These are phyloP conservation scores for Cariama cristata DNA, from an alignment of 2,113 vertebrate species.

Conservation along the genomic window DNA sequence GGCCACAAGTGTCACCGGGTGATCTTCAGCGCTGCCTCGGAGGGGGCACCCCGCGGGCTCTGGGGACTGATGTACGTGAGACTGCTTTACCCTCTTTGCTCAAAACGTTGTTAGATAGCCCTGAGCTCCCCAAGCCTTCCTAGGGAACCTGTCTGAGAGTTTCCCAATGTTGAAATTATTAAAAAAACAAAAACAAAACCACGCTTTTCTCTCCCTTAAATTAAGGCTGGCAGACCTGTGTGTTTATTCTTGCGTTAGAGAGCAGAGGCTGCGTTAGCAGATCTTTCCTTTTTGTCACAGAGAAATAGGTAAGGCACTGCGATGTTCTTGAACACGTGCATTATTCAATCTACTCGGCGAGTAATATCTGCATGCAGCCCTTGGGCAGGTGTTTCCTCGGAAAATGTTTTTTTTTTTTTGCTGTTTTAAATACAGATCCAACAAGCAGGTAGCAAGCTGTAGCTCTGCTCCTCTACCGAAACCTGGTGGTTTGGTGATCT, in stretches of 20 bases:
- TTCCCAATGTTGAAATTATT: neutral
- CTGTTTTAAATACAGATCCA: neutral
- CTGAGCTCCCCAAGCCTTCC: neutral
- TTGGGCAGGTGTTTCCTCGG: neutral
- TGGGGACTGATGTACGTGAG: rapidly evolving
- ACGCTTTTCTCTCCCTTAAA: neutral
- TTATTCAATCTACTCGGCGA: neutral
- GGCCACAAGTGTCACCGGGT: neutral
- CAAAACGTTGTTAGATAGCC: too few relatives aligned
- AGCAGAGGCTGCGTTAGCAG: neutral
- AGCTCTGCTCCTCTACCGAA: neutral
- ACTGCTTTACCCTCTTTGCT: rapidly evolving
- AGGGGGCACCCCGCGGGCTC: neutral
- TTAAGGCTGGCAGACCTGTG: neutral
- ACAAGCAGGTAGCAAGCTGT: neutral
- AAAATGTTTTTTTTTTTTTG: neutral
- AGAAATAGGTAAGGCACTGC: neutral
- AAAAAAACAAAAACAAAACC: too few relatives aligned
- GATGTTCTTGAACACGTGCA: rapidly evolving
- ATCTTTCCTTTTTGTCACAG: neutral
- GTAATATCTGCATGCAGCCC: too few relatives aligned
- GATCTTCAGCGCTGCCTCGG: neutral
- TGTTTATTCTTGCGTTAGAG: rapidly evolving
- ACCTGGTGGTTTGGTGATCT: too few relatives aligned
- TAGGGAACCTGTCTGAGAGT: neutral